These are phyloP conservation scores for Oreonectes daqikongensis DNA, from an alignment of 2,797 vertebrate species.

Conservation along the genomic window DNA sequence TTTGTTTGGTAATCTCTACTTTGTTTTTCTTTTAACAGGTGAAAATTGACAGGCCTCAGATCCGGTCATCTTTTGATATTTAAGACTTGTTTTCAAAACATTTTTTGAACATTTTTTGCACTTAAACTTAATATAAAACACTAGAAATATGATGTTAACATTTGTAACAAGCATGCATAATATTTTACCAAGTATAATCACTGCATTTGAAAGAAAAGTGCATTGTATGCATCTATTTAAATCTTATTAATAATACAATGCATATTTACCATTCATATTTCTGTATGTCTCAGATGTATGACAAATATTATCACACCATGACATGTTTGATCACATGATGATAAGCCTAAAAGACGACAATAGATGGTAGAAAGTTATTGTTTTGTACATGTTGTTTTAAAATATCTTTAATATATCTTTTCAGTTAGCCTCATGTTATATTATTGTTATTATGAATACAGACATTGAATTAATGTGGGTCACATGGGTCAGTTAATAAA, in stretches of 20 bases:
- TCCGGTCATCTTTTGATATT: constrained; percentile 40
- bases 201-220: background rate
- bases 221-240: too few relatives aligned
- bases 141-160: background rate
- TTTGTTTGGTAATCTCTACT: background rate
- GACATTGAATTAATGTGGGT: background rate
- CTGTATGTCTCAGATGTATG: constrained; percentile 1
- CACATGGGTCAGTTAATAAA: background rate
- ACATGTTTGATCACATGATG: constrained; percentile 11
- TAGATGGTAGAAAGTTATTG: background rate
- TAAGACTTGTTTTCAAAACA: constrained; percentile 4
- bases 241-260: background rate
- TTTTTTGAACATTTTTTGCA: background rate
- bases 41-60: constrained; percentile 31
- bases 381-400: background rate
- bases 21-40: constrained; percentile 36
- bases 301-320: background rate
- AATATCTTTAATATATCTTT: background rate
- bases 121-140: background rate
- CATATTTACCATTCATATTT: background rate
- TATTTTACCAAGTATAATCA: background rate
- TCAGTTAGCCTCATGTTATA: background rate
- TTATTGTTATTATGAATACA: background rate
- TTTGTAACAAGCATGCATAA: background rate
- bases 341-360: background rate